A percentile compares a stretch with the other conserved stretches of the same genome.
phyloP scores from a whole-genome alignment of 2,797 vertebrate species.

The Sciaenops ocellatus region DNA sequence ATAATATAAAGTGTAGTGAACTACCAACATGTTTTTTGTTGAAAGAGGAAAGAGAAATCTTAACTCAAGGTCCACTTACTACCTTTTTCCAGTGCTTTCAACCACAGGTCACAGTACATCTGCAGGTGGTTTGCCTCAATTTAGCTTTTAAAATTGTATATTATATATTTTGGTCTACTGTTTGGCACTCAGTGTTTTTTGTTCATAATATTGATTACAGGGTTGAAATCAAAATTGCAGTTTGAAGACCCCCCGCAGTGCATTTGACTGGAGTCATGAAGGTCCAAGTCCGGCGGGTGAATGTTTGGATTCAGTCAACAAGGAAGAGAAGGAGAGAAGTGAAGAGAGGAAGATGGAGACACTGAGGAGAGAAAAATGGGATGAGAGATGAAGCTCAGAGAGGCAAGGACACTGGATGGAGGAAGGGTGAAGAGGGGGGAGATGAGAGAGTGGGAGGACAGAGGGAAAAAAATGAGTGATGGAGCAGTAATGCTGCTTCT shows the following conservation, averaged over 20 bases:
- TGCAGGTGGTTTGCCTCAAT: neutral
- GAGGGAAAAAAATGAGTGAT: neutral
- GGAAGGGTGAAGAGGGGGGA: neutral
- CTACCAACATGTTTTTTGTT: neutral
- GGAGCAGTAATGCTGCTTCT: neutral
- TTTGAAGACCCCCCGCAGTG: neutral
- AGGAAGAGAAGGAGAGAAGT: neutral
- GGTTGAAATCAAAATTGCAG: neutral
- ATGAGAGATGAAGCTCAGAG: neutral
- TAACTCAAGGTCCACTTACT: neutral
- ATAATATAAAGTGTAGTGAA: neutral
- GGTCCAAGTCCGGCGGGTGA: neutral
- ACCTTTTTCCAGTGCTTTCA: neutral
- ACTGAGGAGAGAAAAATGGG: neutral
- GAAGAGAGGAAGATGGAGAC: no score
- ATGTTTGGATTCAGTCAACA: neutral
- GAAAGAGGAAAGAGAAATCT: neutral
- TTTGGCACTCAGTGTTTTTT: no score
- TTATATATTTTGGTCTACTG: neutral
- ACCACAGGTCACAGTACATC: neutral
- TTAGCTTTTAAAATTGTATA: no score
- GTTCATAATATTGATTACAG: no score
- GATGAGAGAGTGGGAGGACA: neutral
- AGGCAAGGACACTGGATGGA: constrained; percentile 5
- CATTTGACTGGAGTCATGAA: neutral